Evolutionary conservation across 2,797 vertebrate species (phyloP).

Genomic region (Spea hammondii): DNA sequence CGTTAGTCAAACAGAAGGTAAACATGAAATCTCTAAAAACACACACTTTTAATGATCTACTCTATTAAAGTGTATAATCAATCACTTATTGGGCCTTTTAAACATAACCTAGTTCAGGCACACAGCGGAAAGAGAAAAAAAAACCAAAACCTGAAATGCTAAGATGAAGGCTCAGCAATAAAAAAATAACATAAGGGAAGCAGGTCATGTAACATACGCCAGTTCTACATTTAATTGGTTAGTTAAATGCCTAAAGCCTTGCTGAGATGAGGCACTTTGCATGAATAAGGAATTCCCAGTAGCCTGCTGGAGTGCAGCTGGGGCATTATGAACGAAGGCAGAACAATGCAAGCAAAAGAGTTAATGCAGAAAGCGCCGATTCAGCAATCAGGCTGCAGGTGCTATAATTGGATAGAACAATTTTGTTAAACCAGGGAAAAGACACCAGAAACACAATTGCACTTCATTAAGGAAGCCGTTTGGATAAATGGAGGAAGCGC

Average conservation of each 20-base stretch:
- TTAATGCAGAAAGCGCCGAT: slow-evolving; percentile 1
- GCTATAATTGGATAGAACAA: slow-evolving; percentile 28
- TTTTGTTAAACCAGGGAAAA: slow-evolving; percentile 14
- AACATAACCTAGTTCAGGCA: too few relatives aligned
- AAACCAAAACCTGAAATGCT: slow-evolving; percentile 7
- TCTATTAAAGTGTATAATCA: too few relatives aligned
- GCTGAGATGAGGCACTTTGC: not conserved
- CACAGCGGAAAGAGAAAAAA: not conserved
- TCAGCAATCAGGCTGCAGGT: slow-evolving; percentile 27
- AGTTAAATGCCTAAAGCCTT: slow-evolving; percentile 25
- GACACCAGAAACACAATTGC: slow-evolving; percentile 2
- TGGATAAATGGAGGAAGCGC: not conserved
- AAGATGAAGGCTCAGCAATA: slow-evolving; percentile 19
- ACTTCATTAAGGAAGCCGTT: slow-evolving; percentile 19
- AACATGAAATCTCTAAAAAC: too few relatives aligned
- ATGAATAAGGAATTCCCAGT: not conserved
- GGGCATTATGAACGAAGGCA: slow-evolving; percentile 28
- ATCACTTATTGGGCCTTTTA: too few relatives aligned
- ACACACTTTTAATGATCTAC: too few relatives aligned
- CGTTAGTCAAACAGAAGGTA: too few relatives aligned
- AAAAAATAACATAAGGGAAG: not conserved
- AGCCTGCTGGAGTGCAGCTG: slow-evolving; percentile 7
- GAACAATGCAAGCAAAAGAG: slow-evolving; percentile 12
- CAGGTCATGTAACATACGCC: slow-evolving; percentile 13
- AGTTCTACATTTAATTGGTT: slow-evolving; percentile 34